Evolutionary conservation across 1,140 invertebrate species (phyloP).

Genomic region (Lamellibrachia luymesi): DNA sequence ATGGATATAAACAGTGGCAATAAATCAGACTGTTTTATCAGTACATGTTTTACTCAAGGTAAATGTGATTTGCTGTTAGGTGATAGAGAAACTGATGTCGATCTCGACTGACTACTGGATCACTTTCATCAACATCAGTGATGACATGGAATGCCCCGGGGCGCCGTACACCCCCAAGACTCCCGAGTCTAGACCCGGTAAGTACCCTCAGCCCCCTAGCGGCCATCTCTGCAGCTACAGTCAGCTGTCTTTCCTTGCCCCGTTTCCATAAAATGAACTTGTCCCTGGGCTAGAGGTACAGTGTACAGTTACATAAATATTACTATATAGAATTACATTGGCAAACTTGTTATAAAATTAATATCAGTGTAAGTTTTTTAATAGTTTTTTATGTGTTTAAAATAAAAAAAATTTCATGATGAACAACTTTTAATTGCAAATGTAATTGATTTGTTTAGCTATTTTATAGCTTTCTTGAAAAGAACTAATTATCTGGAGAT

Average conservation of each 20-base stretch:
- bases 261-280: not conserved
- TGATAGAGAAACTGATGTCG: conserved; percentile 68
- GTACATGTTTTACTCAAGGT: not conserved
- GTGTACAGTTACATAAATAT: too few relatives aligned
- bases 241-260: not conserved
- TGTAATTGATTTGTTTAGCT: too few relatives aligned
- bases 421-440: too few relatives aligned
- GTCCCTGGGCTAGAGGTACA: not conserved
- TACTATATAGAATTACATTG: too few relatives aligned
- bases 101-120: conserved; percentile 70
- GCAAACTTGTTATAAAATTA: too few relatives aligned
- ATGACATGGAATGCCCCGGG: conserved; percentile 32
- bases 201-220: conserved; percentile 30
- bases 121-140: conserved; percentile 58
- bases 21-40: not conserved
- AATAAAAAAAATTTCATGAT: too few relatives aligned
- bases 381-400: too few relatives aligned
- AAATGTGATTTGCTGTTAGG: conserved; percentile 50
- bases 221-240: conserved; percentile 9
- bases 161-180: conserved; percentile 30
- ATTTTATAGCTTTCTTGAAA: too few relatives aligned
- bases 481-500: too few relatives aligned
- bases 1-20: not conserved
- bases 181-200: conserved; percentile 24
- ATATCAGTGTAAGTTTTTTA: too few relatives aligned